Base-by-base conservation (phyloP, 2,113 vertebrate species). In the Cyprinodon brontotheroides region DNA sequence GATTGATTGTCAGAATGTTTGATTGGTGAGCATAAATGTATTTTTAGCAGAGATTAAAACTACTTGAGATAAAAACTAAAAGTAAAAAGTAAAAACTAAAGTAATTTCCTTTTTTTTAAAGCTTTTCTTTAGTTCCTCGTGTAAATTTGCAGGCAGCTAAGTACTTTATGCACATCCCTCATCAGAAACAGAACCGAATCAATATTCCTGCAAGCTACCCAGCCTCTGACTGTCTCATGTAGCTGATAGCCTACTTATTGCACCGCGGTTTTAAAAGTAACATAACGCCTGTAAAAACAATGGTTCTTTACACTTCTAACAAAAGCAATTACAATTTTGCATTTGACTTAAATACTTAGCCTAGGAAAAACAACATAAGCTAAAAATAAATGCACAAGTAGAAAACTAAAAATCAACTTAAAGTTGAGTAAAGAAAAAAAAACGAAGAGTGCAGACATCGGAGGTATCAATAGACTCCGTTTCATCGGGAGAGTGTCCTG, bases 131-230 rank as follows among this genome's bases (percentile, higher is more conserved):
- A 40, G 67, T 29, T 69, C 70, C 11, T 68, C 2, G 17, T 39
- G 0, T 60, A 11, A 72, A 76, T 83, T 68, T 79, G 5, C 72
- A 71, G 78, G 59, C 80, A 75, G 6, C 50, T n/a, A 7, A n/a
- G 22, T 22, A 60, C 39, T 6, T 53, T 65, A 67, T 15, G 17
- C 8, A 8, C n/a, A 59, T 63, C 43, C 66, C 43, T 22, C 20
- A 61, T 70, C 72, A 76, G 65, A 75, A 47, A 74, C 59, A 71
- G 68, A 79, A 72, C 77, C 74, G 77, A 80, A 47, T 10, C 0
- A 60, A 77, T 50, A 3, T 50, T 72, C 66, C 82, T 50, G 0
- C 69, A 41, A 73, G 65, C 41, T 36, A 0, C 50, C 57, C 87
- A 37, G 65, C 14, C 29, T 47, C 29, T 48, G 36, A 22, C 65